Conservation (phyloP, 2,797 vertebrate genomes). For the Rhinella marina region DNA sequence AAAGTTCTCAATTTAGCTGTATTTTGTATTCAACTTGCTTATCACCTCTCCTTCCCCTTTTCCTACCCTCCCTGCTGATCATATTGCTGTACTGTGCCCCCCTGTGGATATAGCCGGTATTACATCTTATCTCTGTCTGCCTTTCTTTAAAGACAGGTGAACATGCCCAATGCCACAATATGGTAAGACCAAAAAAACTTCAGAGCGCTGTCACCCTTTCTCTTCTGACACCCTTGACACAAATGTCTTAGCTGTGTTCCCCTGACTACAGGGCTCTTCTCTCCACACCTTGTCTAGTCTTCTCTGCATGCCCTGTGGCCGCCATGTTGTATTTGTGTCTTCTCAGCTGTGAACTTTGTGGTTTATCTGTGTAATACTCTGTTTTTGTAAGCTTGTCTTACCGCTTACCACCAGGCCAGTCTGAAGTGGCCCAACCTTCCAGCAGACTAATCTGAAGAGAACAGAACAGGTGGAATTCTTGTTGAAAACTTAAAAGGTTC, state of each 20-base stretch:
- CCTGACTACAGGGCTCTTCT: constrained; percentile 66
- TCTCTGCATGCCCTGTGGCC: constrained; percentile 79
- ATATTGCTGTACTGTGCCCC: constrained; percentile 68
- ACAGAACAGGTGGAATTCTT: constrained; percentile 45
- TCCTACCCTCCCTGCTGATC: constrained; percentile 69
- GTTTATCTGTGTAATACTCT: constrained; percentile 56
- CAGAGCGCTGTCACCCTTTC: constrained; percentile 73
- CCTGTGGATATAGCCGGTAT: constrained; percentile 76
- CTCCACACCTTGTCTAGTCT: constrained; percentile 72
- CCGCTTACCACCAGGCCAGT: constrained; percentile 27
- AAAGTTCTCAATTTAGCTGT: constrained; percentile 25
- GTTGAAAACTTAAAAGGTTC: constrained; percentile 35
- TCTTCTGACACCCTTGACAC: constrained; percentile 73
- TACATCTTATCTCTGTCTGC: constrained; percentile 99
- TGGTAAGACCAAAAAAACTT: constrained; percentile 90
- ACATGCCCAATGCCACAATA: constrained; percentile 93
- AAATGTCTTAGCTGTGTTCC: constrained; percentile 69
- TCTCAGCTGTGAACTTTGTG: constrained; percentile 54
- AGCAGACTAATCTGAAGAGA: constrained; percentile 27
- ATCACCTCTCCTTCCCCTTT: constrained; percentile 69
- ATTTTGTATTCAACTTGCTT: constrained; percentile 53
- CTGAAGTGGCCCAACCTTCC: constrained; percentile 1
- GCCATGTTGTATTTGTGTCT: constrained; percentile 68
- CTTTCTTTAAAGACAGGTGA: constrained; percentile 99
- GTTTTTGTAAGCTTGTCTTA: constrained; percentile 54